phyloP scores from a whole-genome alignment of 2,797 vertebrate species.

The Pangasius krempfi region DNA sequence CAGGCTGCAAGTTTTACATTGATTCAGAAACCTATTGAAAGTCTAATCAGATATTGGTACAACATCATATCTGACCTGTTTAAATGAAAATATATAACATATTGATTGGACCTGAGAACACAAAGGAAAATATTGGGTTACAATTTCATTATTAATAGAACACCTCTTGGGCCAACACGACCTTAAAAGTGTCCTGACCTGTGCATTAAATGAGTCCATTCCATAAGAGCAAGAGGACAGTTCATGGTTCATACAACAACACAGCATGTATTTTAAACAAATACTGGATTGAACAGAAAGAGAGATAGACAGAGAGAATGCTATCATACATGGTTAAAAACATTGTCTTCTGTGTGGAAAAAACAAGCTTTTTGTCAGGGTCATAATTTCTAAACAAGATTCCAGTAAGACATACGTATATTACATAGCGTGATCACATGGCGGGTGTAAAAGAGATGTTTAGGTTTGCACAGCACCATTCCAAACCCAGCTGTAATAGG shows the following conservation, averaged over 20 bases:
- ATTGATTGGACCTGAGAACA: slow-evolving; percentile 32
- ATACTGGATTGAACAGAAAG: background rate
- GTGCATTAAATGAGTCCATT: slow-evolving; percentile 32
- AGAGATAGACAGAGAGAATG: background rate
- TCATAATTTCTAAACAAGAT: slow-evolving; percentile 70
- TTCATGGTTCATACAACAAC: slow-evolving; percentile 24
- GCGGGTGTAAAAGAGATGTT: slow-evolving; percentile 69
- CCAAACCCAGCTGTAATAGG: slow-evolving; percentile 86
- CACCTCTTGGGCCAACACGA: slow-evolving; percentile 5
- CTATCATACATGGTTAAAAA: slow-evolving; percentile 32
- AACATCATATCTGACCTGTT: slow-evolving; percentile 2
- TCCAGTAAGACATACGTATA: slow-evolving; percentile 39
- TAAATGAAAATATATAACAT: slow-evolving; percentile 31
- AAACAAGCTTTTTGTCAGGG: slow-evolving; percentile 58
- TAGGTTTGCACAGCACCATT: slow-evolving; percentile 74
- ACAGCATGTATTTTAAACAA: background rate
- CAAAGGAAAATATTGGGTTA: slow-evolving; percentile 13
- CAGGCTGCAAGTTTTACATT: background rate
- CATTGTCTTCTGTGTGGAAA: slow-evolving; percentile 18
- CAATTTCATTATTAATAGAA: slow-evolving; percentile 36
- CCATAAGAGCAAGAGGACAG: slow-evolving; percentile 21
- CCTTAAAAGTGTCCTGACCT: slow-evolving; percentile 44
- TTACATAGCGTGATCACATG: slow-evolving; percentile 46
- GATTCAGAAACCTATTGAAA: background rate
- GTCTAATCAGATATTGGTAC: slow-evolving; percentile 9